Base-by-base conservation (phyloP, 2,113 vertebrate species). In the Bufo bufo region DNA sequence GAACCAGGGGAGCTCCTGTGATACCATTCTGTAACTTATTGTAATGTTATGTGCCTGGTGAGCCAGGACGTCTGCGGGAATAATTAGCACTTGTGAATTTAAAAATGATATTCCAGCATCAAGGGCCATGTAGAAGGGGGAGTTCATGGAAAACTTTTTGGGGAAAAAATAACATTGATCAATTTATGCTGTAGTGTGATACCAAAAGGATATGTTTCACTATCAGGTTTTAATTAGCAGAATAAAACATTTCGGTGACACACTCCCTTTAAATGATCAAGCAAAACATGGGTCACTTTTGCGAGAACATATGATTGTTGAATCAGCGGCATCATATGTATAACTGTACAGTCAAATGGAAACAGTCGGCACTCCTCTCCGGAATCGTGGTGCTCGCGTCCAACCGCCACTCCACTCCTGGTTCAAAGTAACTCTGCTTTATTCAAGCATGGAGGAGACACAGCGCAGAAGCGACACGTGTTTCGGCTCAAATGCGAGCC, bases 1-100 rank as follows among this genome's bases (percentile, higher is more conserved):
- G 81, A 69, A 89, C 58, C 59, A 56, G 19, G 87, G 72, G 81
- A 78, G 82, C 65, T 77, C 23, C 81, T 65, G 77, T 45, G 58
- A 66, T 69, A 54, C 45, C n/a, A 66, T 58, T 16, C 71, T 77
- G n/a, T 16, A 54, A 63, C n/a, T 65, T 66, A 75, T 84, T 87
- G 33, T 63, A 47, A 75, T 52, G 79, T 63, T 75, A 63, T 63
- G 45, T 74, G 52, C 66, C 87, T 63, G 87, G 71, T 77, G 49
- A 49, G 47, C 12, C 58, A 77, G 58, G 50, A 82, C 45, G 43
- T 16, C 80, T 12, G 58, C 58, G 65, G 17, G 47, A 82, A 83
- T 83, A 88, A 83, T 82, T 75, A 87, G 72, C 82, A 47, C 17
- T 66, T 84, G 61, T 47, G 16, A 43, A 54, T 13, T 50, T 66